Evolutionary conservation across 2,797 vertebrate genomes (phyloP).

Genomic region (Oreonectes daqikongensis): DNA sequence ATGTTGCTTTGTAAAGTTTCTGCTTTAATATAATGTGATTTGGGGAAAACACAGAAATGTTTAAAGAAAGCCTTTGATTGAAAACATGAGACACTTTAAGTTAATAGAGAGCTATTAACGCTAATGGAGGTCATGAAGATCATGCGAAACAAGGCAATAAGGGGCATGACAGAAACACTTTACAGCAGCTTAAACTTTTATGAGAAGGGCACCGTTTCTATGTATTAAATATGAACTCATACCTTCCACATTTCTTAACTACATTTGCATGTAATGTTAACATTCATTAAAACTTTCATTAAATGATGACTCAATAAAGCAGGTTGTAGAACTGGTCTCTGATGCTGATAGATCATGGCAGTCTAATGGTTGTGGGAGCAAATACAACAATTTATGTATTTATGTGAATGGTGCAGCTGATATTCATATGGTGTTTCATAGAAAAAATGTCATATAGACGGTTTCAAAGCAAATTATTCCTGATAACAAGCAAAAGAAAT

Average conservation of each 20-base stretch:
- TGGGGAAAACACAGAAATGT: not conserved
- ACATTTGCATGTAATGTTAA: not conserved
- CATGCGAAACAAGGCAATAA: constrained; percentile 66
- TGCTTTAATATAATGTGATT: constrained; percentile 13
- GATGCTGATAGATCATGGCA: not conserved
- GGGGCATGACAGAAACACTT: constrained; percentile 56
- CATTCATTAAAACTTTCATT: not conserved
- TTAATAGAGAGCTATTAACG: constrained; percentile 12
- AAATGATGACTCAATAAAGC: not conserved
- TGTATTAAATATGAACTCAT: not conserved
- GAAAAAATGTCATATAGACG: too few relatives aligned
- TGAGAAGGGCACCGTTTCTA: not conserved
- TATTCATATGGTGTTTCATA: too few relatives aligned
- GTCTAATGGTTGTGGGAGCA: not conserved
- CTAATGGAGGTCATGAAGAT: constrained; percentile 50
- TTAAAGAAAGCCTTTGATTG: constrained; percentile 1
- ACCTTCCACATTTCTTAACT: not conserved
- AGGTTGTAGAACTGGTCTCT: not conserved
- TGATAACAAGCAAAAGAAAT: too few relatives aligned
- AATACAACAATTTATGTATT: too few relatives aligned
- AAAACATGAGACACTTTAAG: constrained; percentile 14
- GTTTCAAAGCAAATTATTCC: too few relatives aligned
- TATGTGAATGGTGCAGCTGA: too few relatives aligned
- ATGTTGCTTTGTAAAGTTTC: not conserved
- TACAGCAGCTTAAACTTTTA: not conserved